These are phyloP conservation scores for Cosmorhoe ocellata DNA, from an alignment of 2,888 invertebrate species.

Conservation along the genomic window DNA sequence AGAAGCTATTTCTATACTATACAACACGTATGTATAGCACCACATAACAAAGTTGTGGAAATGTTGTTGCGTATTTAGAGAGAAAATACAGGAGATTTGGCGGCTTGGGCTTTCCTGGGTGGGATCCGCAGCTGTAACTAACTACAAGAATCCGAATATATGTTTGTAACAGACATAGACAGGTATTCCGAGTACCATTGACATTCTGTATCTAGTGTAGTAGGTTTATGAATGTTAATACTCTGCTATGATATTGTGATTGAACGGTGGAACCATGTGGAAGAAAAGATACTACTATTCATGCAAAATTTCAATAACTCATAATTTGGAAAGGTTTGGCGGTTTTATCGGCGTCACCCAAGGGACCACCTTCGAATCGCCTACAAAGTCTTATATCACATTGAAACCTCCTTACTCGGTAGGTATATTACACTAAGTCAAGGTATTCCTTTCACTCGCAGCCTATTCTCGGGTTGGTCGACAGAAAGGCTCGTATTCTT, in stretches of 20 bases:
- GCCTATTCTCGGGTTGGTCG: constrained; percentile 48
- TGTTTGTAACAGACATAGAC: constrained; percentile 65
- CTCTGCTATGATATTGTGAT: neutral
- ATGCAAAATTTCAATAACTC: constrained; percentile 72
- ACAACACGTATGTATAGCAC: constrained; percentile 3
- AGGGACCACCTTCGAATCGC: constrained; percentile 67
- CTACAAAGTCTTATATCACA: constrained; percentile 74
- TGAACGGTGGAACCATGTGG: too few species aligned
- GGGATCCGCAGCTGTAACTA: constrained; percentile 64
- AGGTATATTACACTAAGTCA: constrained; percentile 57
- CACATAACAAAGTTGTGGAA: constrained; percentile 26
- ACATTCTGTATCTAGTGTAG: constrained; percentile 26
- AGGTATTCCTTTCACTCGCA: constrained; percentile 50
- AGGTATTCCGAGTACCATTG: constrained; percentile 53
- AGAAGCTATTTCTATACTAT: too few species aligned
- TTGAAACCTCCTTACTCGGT: constrained; percentile 57
- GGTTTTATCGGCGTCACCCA: constrained; percentile 61
- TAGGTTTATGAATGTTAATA: constrained; percentile 40
- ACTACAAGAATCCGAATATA: constrained; percentile 65
- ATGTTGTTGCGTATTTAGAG: constrained; percentile 50
- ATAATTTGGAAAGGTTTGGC: constrained; percentile 71
- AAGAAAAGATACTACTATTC: constrained; percentile 37
- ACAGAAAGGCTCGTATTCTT: constrained; percentile 59
- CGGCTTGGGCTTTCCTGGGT: constrained; percentile 55
- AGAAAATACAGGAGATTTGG: constrained; percentile 59